These are phyloP conservation scores for Pleuronectes platessa DNA, from an alignment of 2,113 vertebrate genomes.

Conservation along the genomic window DNA sequence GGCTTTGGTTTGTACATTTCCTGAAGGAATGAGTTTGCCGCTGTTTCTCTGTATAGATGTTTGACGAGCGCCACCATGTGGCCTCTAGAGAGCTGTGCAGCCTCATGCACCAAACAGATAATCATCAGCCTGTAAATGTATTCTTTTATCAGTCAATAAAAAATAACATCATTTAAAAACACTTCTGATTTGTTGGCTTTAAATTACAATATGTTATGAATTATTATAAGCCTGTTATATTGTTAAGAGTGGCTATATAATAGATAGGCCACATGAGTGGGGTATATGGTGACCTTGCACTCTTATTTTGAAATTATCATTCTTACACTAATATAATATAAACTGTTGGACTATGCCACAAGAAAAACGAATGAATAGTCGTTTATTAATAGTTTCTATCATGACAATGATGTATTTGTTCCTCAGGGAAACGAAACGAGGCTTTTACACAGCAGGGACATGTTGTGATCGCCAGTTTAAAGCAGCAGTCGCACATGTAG, in stretches of 20 bases:
- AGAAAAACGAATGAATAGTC: background rate
- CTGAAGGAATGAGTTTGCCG: slow-evolving; percentile 52
- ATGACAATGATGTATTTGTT: background rate
- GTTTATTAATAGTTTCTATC: background rate
- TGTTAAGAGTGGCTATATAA: background rate
- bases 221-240: background rate
- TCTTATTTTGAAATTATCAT: background rate
- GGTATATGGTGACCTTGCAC: slow-evolving; percentile 11
- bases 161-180: slow-evolving; percentile 38
- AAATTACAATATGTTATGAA: slow-evolving; percentile 11
- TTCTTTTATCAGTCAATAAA: slow-evolving; percentile 64
- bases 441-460: background rate
- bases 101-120: slow-evolving; percentile 40
- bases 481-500: background rate
- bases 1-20: slow-evolving; percentile 56
- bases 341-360: background rate
- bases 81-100: slow-evolving; percentile 47
- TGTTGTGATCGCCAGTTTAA: background rate
- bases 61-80: slow-evolving; percentile 77
- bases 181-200: slow-evolving; percentile 33
- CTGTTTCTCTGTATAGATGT: slow-evolving; percentile 58
- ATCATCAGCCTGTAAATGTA: slow-evolving; percentile 50
- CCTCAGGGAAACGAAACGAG: background rate
- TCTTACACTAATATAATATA: background rate
- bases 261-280: background rate